Conservation (phyloP, 2,113 vertebrate species). For the Sclerurus mexicanus region DNA sequence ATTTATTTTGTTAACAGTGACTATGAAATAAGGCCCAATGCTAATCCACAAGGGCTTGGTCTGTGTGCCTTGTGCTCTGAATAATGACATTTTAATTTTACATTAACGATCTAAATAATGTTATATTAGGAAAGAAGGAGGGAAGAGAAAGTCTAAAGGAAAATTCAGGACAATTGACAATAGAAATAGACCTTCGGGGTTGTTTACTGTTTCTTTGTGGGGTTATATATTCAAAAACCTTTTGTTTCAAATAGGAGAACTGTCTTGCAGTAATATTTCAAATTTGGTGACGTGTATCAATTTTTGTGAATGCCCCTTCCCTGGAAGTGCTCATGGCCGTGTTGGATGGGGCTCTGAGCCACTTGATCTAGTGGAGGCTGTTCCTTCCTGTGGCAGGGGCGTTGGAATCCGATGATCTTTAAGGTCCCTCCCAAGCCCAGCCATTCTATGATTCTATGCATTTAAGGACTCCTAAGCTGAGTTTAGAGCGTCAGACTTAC, state of each 20-base stretch:
- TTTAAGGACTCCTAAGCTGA: neutral
- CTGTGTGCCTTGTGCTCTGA: neutral
- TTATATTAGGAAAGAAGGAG: neutral
- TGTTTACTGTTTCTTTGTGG: neutral
- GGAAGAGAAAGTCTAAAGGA: neutral
- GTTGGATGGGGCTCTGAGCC: neutral
- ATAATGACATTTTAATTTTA: neutral
- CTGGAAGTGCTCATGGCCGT: neutral
- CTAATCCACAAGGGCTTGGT: neutral
- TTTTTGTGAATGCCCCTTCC: neutral
- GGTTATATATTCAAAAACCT: neutral
- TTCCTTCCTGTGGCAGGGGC: neutral
- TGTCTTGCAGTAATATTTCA: neutral
- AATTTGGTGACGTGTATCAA: neutral
- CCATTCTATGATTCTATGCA: neutral
- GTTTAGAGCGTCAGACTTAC: neutral
- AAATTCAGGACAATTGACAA: neutral
- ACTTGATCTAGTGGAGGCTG: neutral
- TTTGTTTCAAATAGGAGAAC: neutral
- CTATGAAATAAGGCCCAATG: neutral
- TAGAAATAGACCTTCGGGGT: neutral
- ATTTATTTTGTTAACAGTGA: neutral
- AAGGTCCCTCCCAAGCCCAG: neutral
- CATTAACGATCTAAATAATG: neutral
- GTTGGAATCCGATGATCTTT: neutral